Evolutionary conservation across 2,113 vertebrate species (phyloP).

Genomic region (Orthonyx spaldingii): DNA sequence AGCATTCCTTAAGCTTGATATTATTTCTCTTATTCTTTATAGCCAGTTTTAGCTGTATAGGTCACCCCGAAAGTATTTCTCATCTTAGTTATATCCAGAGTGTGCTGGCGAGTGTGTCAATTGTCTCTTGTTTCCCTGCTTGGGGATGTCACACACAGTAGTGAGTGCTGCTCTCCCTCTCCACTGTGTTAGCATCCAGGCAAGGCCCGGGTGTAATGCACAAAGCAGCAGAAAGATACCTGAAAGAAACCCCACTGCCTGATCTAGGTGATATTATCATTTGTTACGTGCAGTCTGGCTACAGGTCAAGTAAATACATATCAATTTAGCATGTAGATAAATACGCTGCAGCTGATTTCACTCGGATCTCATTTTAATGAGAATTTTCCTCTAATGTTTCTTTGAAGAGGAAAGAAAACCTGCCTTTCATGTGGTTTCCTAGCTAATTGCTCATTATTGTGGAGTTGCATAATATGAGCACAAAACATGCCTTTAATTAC

Average conservation of each 20-base stretch:
- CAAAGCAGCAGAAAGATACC: neutral
- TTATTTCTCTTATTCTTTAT: neutral
- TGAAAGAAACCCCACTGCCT: neutral
- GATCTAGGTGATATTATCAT: neutral
- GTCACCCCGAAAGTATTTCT: neutral
- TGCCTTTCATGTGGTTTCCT: neutral
- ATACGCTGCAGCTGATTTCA: neutral
- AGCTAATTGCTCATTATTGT: neutral
- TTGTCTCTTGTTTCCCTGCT: neutral
- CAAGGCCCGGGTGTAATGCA: neutral
- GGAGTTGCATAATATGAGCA: neutral
- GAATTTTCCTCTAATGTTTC: neutral
- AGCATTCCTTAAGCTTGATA: neutral
- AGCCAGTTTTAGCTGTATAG: neutral
- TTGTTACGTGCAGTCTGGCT: neutral
- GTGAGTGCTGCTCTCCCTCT: rapidly evolving
- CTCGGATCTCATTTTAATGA: neutral
- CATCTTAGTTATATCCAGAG: neutral
- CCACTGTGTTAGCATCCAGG: neutral
- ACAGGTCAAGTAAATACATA: neutral
- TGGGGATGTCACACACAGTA: rapidly evolving
- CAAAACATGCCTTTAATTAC: neutral
- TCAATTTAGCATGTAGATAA: neutral
- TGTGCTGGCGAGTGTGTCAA: neutral
- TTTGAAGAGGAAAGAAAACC: neutral